These are phyloP conservation scores for Lasiurus borealis DNA, from an alignment of 2,113 vertebrate species.

Conservation along the genomic window DNA sequence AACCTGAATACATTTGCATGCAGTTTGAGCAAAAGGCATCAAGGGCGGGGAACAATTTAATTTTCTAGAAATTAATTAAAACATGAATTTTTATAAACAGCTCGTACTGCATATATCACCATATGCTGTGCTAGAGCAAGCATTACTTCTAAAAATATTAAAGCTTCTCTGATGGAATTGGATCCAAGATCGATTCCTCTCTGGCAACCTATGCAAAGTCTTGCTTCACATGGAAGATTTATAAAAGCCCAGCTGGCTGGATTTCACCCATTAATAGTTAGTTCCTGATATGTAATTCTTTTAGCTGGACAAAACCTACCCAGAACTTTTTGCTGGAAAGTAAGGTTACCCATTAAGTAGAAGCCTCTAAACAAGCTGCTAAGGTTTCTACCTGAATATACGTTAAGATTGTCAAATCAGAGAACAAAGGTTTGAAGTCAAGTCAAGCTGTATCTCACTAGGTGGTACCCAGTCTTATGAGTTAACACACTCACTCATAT, in stretches of 20 bases:
- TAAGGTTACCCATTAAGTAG: neutral
- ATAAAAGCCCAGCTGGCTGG: conserved; percentile 51
- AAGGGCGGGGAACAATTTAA: neutral
- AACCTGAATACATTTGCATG: neutral
- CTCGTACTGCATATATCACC: conserved; percentile 59
- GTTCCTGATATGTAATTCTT: neutral
- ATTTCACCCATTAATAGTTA: conserved; percentile 22
- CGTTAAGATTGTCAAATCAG: neutral
- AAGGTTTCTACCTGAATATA: neutral
- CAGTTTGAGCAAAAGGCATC: conserved; percentile 24
- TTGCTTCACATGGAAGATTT: conserved; percentile 33
- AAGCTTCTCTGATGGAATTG: conserved; percentile 62
- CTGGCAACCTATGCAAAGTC: conserved; percentile 42
- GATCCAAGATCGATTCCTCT: conserved; percentile 58
- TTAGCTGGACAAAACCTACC: conserved; percentile 27
- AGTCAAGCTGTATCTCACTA: neutral
- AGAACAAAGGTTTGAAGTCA: neutral
- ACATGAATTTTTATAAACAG: conserved; percentile 61
- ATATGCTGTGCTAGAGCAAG: conserved; percentile 64
- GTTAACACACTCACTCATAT: neutral
- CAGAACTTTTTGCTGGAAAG: conserved; percentile 62
- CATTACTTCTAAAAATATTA: conserved; percentile 74
- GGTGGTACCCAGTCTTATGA: neutral
- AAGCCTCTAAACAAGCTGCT: neutral
- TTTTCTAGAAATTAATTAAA: conserved; percentile 78